Base-by-base conservation (phyloP, 2,888 invertebrate species). In the Catocala nupta region DNA sequence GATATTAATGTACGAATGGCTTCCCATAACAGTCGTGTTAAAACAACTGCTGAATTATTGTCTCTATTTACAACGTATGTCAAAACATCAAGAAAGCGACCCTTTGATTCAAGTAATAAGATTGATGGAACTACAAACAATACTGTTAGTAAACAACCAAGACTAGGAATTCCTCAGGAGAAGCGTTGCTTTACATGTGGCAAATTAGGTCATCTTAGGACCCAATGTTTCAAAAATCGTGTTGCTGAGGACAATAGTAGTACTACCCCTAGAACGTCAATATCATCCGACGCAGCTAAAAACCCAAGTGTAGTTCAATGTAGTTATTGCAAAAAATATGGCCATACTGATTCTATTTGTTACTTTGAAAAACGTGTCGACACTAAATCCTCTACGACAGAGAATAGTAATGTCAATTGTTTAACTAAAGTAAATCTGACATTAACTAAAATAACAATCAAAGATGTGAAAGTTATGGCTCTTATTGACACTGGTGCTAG, bases 1-100 rank as follows among this genome's bases (percentile, higher is more conserved):
- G 78, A 81, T 39, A 48, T 57, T 1, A 66, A 63, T 61, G 68
- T 79, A 4, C 68, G 54, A 63, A 73, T 78, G 70, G 77, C 77
- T 5, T 67, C 70, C 10, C 65, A 71, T 3, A 78, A 81, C 45
- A 80, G 70, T 48, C 39, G 25, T 44, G 70, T 74, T 5, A 63
- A 13, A 4, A 71, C 68, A 1, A 70, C 75, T 0, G 62, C 77
- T 0, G 76, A 70, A 13, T 33, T 78, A 3, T 75, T 81, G 8
- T 34, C 77, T 2, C 50, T 77, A 9, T 68, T 78, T 25, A 56
- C 77, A 0, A 56, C 70, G 0, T 78, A 81, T 16, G 49, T 49
- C 0, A 80, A 78, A 63, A 5, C 5, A 5, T 10, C 45, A 5
- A 52, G 25, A 39, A 51, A 51, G 12, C 33, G 58, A 16, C 16